Conservation (phyloP, 1,140 invertebrate species). For the Hirudo medicinalis region DNA sequence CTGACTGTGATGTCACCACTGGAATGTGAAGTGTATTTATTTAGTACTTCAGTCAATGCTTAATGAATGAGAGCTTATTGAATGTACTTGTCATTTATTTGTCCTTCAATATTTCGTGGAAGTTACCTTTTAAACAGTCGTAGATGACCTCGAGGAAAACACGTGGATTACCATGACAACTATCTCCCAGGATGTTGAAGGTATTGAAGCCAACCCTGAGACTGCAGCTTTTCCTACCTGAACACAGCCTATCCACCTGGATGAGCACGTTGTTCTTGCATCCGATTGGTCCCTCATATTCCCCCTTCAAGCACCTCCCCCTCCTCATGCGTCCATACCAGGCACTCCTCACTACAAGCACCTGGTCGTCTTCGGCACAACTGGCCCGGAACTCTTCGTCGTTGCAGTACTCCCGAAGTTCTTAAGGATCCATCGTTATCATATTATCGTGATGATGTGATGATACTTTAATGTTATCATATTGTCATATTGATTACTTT, state of each 20-base stretch:
- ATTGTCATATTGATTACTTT: too few relatives aligned
- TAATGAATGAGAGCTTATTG: too few relatives aligned
- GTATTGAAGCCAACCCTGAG: constrained; percentile 6
- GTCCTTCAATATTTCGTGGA: not conserved
- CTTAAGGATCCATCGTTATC: not conserved
- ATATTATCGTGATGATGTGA: too few relatives aligned
- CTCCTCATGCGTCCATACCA: constrained; percentile 15
- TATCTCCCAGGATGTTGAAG: not conserved
- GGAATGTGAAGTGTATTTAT: not conserved
- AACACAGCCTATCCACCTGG: constrained; percentile 11
- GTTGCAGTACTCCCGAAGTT: constrained; percentile 15
- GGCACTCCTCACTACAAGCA: constrained; percentile 15
- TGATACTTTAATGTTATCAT: too few relatives aligned
- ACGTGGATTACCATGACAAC: not conserved
- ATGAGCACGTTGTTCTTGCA: constrained; percentile 14
- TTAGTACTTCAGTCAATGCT: too few relatives aligned
- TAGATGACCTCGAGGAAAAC: not conserved
- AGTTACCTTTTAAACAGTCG: constrained; percentile 3
- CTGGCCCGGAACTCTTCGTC: constrained; percentile 11
- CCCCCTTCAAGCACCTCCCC: constrained; percentile 11
- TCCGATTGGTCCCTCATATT: not conserved
- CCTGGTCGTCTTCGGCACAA: constrained; percentile 5
- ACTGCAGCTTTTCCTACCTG: constrained; percentile 15
- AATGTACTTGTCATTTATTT: too few relatives aligned
- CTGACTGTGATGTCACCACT: not conserved